A percentile compares a stretch with the other conserved stretches of the same genome.
Evolutionary conservation across 2,797 vertebrate species (phyloP).

Genomic region (Neomorphus geoffroyi): DNA sequence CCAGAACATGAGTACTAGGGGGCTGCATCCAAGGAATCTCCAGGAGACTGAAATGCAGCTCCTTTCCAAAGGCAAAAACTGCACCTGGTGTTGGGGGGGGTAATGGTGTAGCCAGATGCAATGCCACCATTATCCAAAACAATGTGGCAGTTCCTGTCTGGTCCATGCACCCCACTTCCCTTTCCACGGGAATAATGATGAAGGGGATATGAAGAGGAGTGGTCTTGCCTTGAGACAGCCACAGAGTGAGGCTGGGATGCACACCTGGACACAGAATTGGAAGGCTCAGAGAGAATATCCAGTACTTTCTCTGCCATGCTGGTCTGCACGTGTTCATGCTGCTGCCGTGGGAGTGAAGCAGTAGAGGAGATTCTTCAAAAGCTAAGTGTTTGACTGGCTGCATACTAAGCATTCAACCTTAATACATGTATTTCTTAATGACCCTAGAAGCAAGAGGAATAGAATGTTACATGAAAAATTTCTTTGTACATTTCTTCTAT

Average conservation of each 20-base stretch:
- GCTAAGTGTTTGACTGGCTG: background rate
- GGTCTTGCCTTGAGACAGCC: background rate
- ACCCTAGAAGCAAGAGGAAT: background rate
- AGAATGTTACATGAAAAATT: background rate
- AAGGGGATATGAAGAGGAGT: background rate
- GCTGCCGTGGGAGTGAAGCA: background rate
- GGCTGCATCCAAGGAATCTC: background rate
- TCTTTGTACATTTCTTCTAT: background rate
- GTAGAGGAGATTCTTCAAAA: background rate
- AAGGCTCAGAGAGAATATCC: background rate
- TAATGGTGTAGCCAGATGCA: background rate
- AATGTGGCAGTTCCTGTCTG: background rate
- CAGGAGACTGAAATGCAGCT: background rate
- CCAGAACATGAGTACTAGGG: background rate
- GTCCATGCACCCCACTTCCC: background rate
- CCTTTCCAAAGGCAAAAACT: background rate
- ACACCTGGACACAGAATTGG: background rate
- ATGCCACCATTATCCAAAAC: background rate
- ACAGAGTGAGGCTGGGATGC: background rate
- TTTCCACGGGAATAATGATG: rapidly evolving
- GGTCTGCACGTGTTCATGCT: background rate
- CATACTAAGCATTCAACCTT: background rate
- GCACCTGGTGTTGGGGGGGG: too few species aligned
- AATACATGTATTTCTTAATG: background rate
- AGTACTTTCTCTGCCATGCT: background rate